phyloP scores from a whole-genome alignment of 2,113 vertebrate genomes.

The Pardalotus punctatus region DNA sequence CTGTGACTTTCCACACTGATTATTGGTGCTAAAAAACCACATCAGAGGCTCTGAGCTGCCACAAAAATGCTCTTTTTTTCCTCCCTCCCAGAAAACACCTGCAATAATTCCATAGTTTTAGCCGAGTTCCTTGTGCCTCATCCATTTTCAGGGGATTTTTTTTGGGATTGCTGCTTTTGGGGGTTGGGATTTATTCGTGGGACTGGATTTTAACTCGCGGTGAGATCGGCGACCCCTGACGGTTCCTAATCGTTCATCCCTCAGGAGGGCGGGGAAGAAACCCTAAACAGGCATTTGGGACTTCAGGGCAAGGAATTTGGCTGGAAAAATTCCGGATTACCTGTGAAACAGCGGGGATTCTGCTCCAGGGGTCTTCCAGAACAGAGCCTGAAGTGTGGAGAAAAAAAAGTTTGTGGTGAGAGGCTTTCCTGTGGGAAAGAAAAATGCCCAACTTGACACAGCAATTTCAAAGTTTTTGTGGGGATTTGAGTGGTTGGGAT shows the following conservation, averaged over 20 bases:
- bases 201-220: not conserved
- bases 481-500: not conserved
- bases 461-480: not conserved
- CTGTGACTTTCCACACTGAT: not conserved
- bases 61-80: not conserved
- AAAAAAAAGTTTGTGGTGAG: conserved; percentile 75
- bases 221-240: not conserved
- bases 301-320: not conserved
- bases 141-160: not conserved
- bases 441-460: not conserved
- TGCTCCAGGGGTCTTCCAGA: conserved; percentile 70
- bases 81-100: not conserved
- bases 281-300: not conserved
- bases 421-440: conserved; percentile 79
- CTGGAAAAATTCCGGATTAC: conserved; percentile 53
- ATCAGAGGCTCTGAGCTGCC: not conserved
- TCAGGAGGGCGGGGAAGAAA: not conserved
- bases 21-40: not conserved
- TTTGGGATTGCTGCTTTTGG: not conserved
- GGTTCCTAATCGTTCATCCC: not conserved
- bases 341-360: conserved; percentile 80
- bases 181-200: not conserved
- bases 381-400: conserved; percentile 74
- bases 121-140: not conserved
- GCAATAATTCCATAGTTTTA: not conserved